Conservation (phyloP, 2,113 vertebrate species). For the Oncorhynchus masou region DNA sequence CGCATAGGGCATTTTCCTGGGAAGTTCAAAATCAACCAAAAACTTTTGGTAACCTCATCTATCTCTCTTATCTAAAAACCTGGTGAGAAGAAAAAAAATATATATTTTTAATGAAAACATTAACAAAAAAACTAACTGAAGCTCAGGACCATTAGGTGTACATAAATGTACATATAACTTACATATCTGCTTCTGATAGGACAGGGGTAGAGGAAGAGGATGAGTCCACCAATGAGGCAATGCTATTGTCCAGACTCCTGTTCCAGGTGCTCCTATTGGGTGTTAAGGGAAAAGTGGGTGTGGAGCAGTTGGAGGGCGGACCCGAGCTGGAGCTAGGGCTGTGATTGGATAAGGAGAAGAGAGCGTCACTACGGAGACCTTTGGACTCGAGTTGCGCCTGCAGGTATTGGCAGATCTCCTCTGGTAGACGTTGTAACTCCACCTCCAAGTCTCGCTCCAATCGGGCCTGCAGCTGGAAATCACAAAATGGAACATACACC, state of each 20-base stretch:
- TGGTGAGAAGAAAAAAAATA: no score
- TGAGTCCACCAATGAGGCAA: constrained; percentile 56
- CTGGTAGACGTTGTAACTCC: constrained; percentile 67
- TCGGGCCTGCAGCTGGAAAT: constrained; percentile 65
- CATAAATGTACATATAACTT: constrained; percentile 24
- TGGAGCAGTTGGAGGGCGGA: constrained; percentile 73
- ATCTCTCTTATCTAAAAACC: no score
- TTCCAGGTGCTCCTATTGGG: constrained; percentile 58
- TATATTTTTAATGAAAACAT: no score
- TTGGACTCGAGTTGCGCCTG: constrained; percentile 72
- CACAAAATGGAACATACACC: no score
- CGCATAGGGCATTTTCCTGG: no score
- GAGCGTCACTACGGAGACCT: constrained; percentile 56
- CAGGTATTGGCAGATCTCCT: constrained; percentile 78
- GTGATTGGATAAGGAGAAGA: constrained; percentile 58
- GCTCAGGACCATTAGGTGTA: no score
- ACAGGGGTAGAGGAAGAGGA: constrained; percentile 61
- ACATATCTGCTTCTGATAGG: constrained; percentile 62
- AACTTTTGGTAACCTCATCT: no score
- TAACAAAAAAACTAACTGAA: no score
- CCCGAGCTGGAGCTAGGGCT: constrained; percentile 60
- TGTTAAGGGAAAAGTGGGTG: constrained; percentile 60
- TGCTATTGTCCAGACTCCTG: constrained; percentile 64
- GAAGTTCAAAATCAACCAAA: no score
- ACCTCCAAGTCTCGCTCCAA: constrained; percentile 70